These are phyloP conservation scores for Andrena chrysosceles DNA, from an alignment of 2,888 invertebrate genomes.

Conservation along the genomic window DNA sequence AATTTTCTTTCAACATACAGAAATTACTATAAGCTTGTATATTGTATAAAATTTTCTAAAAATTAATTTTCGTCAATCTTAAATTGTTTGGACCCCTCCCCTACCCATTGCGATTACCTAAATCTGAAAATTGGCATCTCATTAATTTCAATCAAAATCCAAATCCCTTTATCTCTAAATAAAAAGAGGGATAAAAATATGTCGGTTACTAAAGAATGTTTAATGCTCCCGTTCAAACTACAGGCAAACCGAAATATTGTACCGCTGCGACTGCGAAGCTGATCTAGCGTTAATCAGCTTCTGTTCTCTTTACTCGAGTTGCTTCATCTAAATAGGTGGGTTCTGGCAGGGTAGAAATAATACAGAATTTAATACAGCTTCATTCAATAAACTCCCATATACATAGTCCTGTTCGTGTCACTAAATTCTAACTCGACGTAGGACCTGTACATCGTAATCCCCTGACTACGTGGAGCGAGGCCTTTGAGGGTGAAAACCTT, in stretches of 20 bases:
- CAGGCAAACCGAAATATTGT: slow-evolving; percentile 3
- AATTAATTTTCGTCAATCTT: too few relatives aligned
- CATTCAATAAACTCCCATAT: slow-evolving; percentile 75
- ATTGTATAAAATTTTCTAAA: too few relatives aligned
- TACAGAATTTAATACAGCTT: slow-evolving; percentile 79
- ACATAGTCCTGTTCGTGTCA: slow-evolving; percentile 72
- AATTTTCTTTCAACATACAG: too few relatives aligned
- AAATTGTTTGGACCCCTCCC: too few relatives aligned
- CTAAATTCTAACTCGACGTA: slow-evolving; percentile 79
- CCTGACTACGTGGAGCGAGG: slow-evolving; percentile 62
- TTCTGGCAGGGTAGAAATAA: slow-evolving; percentile 57
- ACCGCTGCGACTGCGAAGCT: slow-evolving; percentile 35
- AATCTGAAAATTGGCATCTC: too few relatives aligned
- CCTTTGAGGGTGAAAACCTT: slow-evolving; percentile 75
- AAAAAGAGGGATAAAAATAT: background rate
- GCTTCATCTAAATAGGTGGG: slow-evolving; percentile 61
- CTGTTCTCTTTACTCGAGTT: slow-evolving; percentile 42
- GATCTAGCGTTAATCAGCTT: slow-evolving; percentile 62
- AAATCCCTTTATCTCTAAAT: background rate
- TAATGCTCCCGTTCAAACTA: background rate
- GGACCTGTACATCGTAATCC: slow-evolving; percentile 77
- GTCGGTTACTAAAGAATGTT: background rate
- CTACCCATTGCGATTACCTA: too few relatives aligned
- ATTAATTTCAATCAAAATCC: too few relatives aligned
- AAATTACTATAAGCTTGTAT: too few relatives aligned